phyloP scores from a whole-genome alignment of 1,140 invertebrate species.

The Pseudoatta argentina region DNA sequence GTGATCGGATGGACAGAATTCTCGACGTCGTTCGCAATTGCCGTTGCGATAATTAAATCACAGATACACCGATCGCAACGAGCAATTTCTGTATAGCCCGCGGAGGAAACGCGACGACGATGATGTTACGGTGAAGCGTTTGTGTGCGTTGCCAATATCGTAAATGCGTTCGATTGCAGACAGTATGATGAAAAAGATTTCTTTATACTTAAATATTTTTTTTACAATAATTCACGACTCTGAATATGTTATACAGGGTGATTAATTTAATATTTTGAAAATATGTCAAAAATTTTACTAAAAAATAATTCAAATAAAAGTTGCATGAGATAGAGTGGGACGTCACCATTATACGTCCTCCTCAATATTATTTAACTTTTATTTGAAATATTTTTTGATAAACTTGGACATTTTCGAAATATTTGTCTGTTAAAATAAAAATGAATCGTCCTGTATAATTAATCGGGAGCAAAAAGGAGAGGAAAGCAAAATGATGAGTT shows the following conservation, averaged over 20 bases:
- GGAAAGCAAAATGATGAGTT: too few species aligned
- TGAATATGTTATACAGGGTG: background rate
- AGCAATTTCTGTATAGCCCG: slow-evolving; percentile 60
- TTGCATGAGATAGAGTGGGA: too few species aligned
- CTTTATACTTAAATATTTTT: background rate
- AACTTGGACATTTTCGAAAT: too few species aligned
- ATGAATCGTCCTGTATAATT: background rate
- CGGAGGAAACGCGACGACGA: background rate
- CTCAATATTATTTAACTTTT: too few species aligned
- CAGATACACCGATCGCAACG: slow-evolving; percentile 50
- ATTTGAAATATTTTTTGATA: too few species aligned
- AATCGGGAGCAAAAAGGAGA: background rate
- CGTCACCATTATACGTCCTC: too few species aligned
- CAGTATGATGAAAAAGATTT: background rate
- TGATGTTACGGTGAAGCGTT: background rate
- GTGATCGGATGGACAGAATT: slow-evolving; percentile 64
- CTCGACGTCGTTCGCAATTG: slow-evolving; percentile 69
- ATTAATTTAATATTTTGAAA: too few species aligned
- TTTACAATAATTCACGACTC: background rate
- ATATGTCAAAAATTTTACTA: too few species aligned
- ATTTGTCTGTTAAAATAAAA: too few species aligned
- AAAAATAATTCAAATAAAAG: too few species aligned
- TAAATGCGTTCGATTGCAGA: slow-evolving; percentile 2
- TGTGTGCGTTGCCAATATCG: slow-evolving; percentile 5
- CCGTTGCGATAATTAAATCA: slow-evolving; percentile 72